A percentile compares a stretch with the other conserved stretches of the same genome.
phyloP scores from a whole-genome alignment of 2,113 vertebrate genomes.

The Lophius piscatorius region DNA sequence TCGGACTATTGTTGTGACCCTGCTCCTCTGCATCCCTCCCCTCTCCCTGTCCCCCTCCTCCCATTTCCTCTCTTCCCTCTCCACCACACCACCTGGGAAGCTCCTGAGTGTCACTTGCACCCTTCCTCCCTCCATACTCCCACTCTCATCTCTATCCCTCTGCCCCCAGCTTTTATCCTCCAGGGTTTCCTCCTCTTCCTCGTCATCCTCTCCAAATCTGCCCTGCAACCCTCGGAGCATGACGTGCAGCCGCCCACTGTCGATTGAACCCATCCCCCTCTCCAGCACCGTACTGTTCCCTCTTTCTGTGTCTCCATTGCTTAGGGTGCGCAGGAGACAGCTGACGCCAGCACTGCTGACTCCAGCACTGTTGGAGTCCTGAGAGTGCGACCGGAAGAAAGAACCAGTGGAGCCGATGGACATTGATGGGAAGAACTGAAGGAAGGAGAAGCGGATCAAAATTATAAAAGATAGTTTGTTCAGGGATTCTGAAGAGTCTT shows the following conservation, averaged over 20 bases:
- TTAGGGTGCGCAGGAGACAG: constrained; percentile 93
- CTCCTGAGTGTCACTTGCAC: constrained; percentile 76
- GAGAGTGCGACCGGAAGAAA: constrained; percentile 98
- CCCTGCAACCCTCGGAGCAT: constrained; percentile 75
- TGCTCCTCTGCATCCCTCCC: constrained; percentile 70
- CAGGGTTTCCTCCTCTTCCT: constrained; percentile 63
- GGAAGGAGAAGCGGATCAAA: constrained; percentile 64
- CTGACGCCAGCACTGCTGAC: constrained; percentile 95
- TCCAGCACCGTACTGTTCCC: constrained; percentile 55
- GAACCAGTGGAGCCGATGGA: constrained; percentile 90
- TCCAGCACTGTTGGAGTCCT: constrained; percentile 94
- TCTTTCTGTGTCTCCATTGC: constrained; percentile 83
- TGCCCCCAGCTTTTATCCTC: constrained; percentile 65
- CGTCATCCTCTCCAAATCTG: constrained; percentile 61
- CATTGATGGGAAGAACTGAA: constrained; percentile 93
- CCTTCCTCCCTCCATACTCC: constrained; percentile 64
- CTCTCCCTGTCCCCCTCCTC: constrained; percentile 65
- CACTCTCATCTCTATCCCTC: constrained; percentile 56
- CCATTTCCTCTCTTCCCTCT: constrained; percentile 75
- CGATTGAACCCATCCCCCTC: constrained; percentile 65
- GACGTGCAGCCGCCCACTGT: constrained; percentile 66
- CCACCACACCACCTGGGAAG: constrained; percentile 69
- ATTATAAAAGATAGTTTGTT: constrained; percentile 1
- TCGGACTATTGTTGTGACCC: constrained; percentile 71
- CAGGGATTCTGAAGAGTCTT: neutral